Conservation (phyloP, 2,797 vertebrate genomes). For the Sphenodon punctatus region DNA sequence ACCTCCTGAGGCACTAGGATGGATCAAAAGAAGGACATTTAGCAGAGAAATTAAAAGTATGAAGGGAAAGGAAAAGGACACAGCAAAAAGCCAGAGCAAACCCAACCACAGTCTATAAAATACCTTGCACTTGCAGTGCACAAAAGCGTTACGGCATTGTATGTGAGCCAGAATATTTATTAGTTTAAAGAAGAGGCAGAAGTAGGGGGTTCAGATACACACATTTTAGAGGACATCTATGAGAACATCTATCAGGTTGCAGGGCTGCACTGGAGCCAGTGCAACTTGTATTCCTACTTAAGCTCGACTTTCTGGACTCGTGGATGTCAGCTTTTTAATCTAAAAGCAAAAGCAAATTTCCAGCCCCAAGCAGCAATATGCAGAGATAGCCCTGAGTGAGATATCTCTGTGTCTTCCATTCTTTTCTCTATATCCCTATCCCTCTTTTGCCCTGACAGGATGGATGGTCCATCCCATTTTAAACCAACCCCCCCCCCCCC, state of each 20-base stretch:
- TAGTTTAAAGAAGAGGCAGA: no score
- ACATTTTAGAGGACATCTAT: no score
- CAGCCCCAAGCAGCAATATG: neutral
- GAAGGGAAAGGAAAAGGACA: neutral
- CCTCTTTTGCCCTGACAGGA: neutral
- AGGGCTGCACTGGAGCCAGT: no score
- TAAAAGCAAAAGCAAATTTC: no score
- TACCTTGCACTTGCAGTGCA: neutral
- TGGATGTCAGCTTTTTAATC: no score
- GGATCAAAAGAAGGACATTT: neutral
- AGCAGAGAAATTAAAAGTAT: neutral
- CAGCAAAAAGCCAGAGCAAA: neutral
- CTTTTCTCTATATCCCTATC: neutral
- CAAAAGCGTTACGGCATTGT: neutral
- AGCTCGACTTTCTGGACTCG: no score
- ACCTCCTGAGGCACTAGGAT: neutral
- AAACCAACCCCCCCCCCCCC: no score
- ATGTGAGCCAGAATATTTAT: no score
- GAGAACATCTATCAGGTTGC: no score
- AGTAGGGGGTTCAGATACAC: no score
- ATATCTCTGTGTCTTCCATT: neutral
- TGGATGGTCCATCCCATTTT: no score
- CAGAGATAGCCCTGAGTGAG: neutral
- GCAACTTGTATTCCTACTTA: no score
- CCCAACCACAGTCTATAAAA: neutral